Evolutionary conservation across 2,888 invertebrate species (phyloP).

Genomic region (Cerceris rybyensis): DNA sequence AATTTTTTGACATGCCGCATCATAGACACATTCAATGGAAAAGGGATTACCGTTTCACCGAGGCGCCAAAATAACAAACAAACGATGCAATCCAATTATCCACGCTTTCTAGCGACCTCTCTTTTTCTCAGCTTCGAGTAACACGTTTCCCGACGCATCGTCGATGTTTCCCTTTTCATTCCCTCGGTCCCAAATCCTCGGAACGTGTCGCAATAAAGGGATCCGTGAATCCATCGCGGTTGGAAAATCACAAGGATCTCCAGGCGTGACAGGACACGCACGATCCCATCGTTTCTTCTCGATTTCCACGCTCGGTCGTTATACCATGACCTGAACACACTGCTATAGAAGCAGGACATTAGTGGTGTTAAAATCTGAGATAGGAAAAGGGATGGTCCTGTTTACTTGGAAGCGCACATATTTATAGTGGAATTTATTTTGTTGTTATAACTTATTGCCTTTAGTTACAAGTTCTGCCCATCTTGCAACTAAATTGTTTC

Average conservation of each 20-base stretch:
- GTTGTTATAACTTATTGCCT: too few relatives aligned
- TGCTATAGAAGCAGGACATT: neutral
- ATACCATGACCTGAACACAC: slow-evolving; percentile 12
- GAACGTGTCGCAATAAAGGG: slow-evolving; percentile 56
- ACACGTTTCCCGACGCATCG: slow-evolving; percentile 30
- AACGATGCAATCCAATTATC: slow-evolving; percentile 58
- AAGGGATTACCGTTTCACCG: slow-evolving; percentile 34
- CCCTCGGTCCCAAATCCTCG: slow-evolving; percentile 30
- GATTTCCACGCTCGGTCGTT: slow-evolving; percentile 48
- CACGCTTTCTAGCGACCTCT: slow-evolving; percentile 35
- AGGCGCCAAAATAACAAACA: slow-evolving; percentile 49
- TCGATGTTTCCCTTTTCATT: slow-evolving; percentile 25
- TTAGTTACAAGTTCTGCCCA: too few relatives aligned
- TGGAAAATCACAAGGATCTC: slow-evolving; percentile 42
- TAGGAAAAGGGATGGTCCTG: neutral
- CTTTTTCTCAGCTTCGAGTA: neutral
- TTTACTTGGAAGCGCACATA: too few relatives aligned
- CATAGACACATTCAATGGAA: slow-evolving; percentile 6
- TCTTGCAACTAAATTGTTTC: too few relatives aligned
- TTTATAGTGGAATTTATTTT: too few relatives aligned
- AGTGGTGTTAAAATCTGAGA: neutral
- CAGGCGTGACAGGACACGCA: slow-evolving; percentile 47
- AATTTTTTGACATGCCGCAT: neutral
- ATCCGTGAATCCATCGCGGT: slow-evolving; percentile 27
- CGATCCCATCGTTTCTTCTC: slow-evolving; percentile 38